Percentiles rank a stretch among this genome's conserved stretches.
Evolutionary conservation across 2,113 vertebrate genomes (phyloP).

Genomic region (Trematomus loennbergii): DNA sequence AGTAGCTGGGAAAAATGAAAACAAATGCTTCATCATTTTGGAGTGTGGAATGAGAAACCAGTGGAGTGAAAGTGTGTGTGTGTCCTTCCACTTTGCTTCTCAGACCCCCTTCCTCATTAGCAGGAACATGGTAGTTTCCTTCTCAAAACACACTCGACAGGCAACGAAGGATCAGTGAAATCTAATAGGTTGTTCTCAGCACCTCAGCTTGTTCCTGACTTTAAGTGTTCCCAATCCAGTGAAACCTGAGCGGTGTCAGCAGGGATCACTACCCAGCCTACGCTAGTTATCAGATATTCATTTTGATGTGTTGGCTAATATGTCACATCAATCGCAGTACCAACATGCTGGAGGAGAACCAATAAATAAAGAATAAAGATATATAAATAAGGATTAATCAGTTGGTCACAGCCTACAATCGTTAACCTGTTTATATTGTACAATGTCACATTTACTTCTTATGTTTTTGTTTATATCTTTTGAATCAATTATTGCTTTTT

Average conservation of each 20-base stretch:
- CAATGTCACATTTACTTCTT: too few relatives aligned
- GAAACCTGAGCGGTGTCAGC: not conserved
- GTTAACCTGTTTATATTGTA: too few relatives aligned
- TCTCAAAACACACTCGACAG: conserved; percentile 59
- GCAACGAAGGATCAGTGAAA: conserved; percentile 41
- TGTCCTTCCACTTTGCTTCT: conserved; percentile 32
- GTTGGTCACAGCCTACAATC: not conserved
- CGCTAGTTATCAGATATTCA: not conserved
- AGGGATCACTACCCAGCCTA: not conserved
- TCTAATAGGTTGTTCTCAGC: conserved; percentile 28
- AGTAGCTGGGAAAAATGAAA: conserved; percentile 49
- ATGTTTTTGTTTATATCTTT: too few relatives aligned
- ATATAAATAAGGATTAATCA: not conserved
- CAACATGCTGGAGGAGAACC: not conserved
- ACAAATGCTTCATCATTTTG: conserved; percentile 57
- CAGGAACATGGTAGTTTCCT: conserved; percentile 55
- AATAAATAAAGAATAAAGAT: not conserved
- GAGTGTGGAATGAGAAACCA: conserved; percentile 9
- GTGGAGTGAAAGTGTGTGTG: not conserved
- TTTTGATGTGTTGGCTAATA: not conserved
- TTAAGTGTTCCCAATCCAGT: conserved; percentile 2
- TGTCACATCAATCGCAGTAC: not conserved
- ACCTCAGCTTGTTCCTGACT: conserved; percentile 22
- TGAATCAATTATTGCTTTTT: too few relatives aligned
- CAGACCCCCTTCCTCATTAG: conserved; percentile 57